Percentiles rank a stretch among this genome's conserved stretches.
Evolutionary conservation across 2,113 vertebrate species (phyloP).

Genomic region (Vimba vimba): DNA sequence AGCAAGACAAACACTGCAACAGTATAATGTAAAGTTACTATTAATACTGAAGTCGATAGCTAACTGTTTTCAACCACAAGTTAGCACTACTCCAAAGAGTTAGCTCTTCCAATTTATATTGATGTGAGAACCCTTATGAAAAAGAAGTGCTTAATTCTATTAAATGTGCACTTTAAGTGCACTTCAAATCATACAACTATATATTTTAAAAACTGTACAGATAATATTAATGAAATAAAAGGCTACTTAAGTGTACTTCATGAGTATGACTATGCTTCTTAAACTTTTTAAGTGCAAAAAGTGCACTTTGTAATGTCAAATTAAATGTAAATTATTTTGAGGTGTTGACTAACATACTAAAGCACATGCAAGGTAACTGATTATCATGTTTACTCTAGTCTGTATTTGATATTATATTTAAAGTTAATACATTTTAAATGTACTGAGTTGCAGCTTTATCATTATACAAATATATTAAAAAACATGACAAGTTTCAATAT

Average conservation of each 20-base stretch:
- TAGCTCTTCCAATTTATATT: neutral
- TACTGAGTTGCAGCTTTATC: no score
- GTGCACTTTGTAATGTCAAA: neutral
- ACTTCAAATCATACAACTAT: neutral
- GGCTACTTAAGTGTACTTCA: neutral
- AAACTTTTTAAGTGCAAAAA: neutral
- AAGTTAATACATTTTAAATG: no score
- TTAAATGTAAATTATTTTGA: neutral
- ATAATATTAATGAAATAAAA: neutral
- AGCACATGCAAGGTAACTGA: neutral
- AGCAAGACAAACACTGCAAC: conserved; percentile 6
- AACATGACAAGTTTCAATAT: no score
- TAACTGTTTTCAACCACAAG: neutral
- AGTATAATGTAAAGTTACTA: neutral
- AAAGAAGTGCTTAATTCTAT: neutral
- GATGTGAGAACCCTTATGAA: neutral
- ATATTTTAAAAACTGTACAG: neutral
- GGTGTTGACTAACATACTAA: neutral
- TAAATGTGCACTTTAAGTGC: neutral
- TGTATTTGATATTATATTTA: no score
- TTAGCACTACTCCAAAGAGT: neutral
- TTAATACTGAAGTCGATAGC: neutral
- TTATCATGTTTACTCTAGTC: no score
- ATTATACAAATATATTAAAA: no score
- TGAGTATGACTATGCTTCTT: neutral